Conservation (phyloP, 2,888 invertebrate genomes). For the Psococerastis gibbosa region DNA sequence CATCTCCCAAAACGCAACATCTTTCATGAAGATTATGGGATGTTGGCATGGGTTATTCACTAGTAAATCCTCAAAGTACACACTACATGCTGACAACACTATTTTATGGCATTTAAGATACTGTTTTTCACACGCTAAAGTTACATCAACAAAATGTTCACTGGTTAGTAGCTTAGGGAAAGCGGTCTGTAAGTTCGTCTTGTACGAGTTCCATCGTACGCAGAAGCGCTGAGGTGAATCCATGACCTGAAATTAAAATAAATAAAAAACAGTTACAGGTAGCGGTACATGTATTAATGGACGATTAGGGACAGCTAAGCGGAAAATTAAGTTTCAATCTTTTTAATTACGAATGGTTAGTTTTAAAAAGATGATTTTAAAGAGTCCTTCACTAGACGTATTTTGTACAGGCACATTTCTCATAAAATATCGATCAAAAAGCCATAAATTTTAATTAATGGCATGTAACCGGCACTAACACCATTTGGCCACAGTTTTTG, state of each 20-base stretch:
- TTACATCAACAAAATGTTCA: conserved; percentile 78
- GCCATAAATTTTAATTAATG: too few relatives aligned
- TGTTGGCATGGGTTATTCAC: conserved; percentile 73
- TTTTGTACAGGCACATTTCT: too few relatives aligned
- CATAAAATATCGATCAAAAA: too few relatives aligned
- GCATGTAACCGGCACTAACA: too few relatives aligned
- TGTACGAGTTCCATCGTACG: conserved; percentile 67
- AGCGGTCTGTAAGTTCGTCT: conserved; percentile 56
- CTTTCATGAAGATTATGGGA: conserved; percentile 66
- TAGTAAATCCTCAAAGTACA: conserved; percentile 60
- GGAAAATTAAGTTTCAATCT: too few relatives aligned
- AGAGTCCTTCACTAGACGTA: too few relatives aligned
- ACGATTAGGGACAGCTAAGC: too few relatives aligned
- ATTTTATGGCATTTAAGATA: conserved; percentile 68
- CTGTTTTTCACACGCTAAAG: conserved; percentile 69
- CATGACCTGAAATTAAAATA: not conserved
- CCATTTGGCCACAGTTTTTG: too few relatives aligned
- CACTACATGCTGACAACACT: conserved; percentile 67
- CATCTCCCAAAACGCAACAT: conserved; percentile 66
- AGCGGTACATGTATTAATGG: too few relatives aligned
- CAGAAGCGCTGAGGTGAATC: conserved; percentile 23
- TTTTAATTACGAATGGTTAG: too few relatives aligned
- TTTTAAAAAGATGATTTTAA: too few relatives aligned
- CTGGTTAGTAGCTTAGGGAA: conserved; percentile 54
- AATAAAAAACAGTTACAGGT: too few relatives aligned